phyloP scores from a whole-genome alignment of 2,888 invertebrate genomes.

The Hesperia comma region DNA sequence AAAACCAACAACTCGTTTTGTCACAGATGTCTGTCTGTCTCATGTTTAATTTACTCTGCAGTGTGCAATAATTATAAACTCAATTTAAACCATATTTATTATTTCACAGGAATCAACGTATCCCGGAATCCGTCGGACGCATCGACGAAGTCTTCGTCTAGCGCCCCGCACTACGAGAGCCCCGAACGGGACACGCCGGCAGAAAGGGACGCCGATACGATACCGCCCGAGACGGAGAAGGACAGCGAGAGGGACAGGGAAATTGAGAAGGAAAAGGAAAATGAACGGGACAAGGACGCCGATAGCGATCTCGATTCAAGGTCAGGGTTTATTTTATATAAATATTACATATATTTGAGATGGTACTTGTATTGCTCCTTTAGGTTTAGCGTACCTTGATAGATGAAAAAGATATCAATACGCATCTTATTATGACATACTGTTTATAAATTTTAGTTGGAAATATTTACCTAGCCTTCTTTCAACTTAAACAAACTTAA shows the following conservation, averaged over 20 bases:
- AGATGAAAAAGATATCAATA: no score
- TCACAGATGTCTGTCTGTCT: no score
- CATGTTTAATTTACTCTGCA: no score
- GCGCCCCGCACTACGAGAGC: slow-evolving; percentile 45
- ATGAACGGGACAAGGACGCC: slow-evolving; percentile 57
- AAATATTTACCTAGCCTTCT: no score
- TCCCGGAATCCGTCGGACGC: slow-evolving; percentile 78
- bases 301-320: slow-evolving; percentile 8
- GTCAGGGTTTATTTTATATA: background rate
- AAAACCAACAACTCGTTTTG: no score
- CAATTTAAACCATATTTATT: background rate
- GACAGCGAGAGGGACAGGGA: slow-evolving; percentile 47
- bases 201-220: slow-evolving; percentile 39
- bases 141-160: slow-evolving; percentile 60
- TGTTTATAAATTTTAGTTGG: no score
- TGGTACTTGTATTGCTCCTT: no score
- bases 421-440: no score
- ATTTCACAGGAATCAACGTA: slow-evolving; percentile 64
- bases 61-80: no score
- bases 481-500: no score
- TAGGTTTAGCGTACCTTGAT: no score
- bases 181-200: slow-evolving; percentile 36
- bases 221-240: slow-evolving; percentile 48
- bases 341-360: no score
- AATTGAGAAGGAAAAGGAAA: slow-evolving; percentile 30